Base-by-base conservation (phyloP, 2,113 vertebrate species). In the Rhynchomys soricoides region DNA sequence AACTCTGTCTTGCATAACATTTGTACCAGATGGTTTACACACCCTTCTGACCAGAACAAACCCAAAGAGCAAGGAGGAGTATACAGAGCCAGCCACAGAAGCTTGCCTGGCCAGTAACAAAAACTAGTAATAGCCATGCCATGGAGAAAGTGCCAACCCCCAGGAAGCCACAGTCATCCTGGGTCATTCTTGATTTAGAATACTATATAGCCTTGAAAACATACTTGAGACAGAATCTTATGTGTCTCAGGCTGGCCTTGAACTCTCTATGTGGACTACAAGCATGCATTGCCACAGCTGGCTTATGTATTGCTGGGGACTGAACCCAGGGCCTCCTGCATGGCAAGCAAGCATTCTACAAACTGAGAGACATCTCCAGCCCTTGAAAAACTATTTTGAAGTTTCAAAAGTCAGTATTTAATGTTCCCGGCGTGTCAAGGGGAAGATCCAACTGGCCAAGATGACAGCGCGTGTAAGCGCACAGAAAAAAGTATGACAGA, bases 381-480 rank as follows among this genome's bases (percentile, higher is more conserved):
- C 62, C 43, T 34, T 15, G 43, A 22, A 22, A 68, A 48, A 22
- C 40, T 21, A 45, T 64, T 48, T 3, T 66, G 29, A 45, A 37
- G 62, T 37, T 22, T 34, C 5, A 2, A 48, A 29, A 48, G 16
- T 62, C n/a, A 45, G 7, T 17, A 68, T 48, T 34, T 48, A 68
- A 48, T 13, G 43, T 37, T 68, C 17, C 59, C 19, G 0, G 62
- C 22, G 7, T 37, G 62, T 13, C 62, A 68, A 68, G 62, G 83
- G 10, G 62, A 66, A 5, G 0, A 48, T 66, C 83, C 59, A 66
- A 50, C 31, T 3, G 50, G 62, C 31, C 43, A 50, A 37, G 43
- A 22, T 4, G 31, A 37, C 8, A 4, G 0, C 22, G 21, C 43
- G 2, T 9, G 29, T 34, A 19, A 64, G 48, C 0, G 15, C n/a